Percentiles rank a stretch among this genome's conserved stretches.
phyloP scores from a whole-genome alignment of 2,888 invertebrate species.

The Bibio marci region DNA sequence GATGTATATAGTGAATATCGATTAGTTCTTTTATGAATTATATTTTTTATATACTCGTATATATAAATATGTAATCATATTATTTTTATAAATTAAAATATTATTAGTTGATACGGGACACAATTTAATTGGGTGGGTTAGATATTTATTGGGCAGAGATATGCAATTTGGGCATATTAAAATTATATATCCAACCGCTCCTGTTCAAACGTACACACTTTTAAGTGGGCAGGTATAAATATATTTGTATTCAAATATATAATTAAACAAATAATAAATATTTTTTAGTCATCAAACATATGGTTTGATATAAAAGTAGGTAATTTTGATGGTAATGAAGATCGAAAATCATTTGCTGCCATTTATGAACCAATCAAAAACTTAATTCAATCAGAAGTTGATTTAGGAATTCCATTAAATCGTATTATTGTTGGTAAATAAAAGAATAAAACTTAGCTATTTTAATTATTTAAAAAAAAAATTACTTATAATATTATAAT shows the following conservation, averaged over 20 bases:
- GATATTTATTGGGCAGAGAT: constrained; percentile 35
- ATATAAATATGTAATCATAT: neutral
- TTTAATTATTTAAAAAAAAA: neutral
- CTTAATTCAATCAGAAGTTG: constrained; percentile 47
- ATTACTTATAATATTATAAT: constrained; percentile 1
- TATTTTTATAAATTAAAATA: too few species aligned
- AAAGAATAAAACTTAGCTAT: neutral
- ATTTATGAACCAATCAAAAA: constrained; percentile 36
- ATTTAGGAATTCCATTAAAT: constrained; percentile 45
- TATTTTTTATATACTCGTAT: too few species aligned
- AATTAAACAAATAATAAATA: too few species aligned
- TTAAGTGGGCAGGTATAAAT: constrained; percentile 16
- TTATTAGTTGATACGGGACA: constrained; percentile 42
- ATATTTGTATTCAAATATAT: too few species aligned
- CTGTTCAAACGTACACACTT: constrained; percentile 45
- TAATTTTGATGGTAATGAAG: constrained; percentile 24
- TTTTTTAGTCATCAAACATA: constrained; percentile 39
- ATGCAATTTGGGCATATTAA: constrained; percentile 55
- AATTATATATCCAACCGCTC: constrained; percentile 63
- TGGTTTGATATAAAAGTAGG: constrained; percentile 64
- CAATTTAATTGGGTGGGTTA: constrained; percentile 41
- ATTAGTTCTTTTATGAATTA: too few species aligned
- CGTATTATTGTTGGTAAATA: constrained; percentile 51
- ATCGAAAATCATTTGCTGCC: constrained; percentile 18
- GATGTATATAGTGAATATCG: too few species aligned